Evolutionary conservation across 2,888 invertebrate genomes (phyloP), one percentile per base, ranked within the genome.

Genomic region (Thera obeliscata): DNA sequence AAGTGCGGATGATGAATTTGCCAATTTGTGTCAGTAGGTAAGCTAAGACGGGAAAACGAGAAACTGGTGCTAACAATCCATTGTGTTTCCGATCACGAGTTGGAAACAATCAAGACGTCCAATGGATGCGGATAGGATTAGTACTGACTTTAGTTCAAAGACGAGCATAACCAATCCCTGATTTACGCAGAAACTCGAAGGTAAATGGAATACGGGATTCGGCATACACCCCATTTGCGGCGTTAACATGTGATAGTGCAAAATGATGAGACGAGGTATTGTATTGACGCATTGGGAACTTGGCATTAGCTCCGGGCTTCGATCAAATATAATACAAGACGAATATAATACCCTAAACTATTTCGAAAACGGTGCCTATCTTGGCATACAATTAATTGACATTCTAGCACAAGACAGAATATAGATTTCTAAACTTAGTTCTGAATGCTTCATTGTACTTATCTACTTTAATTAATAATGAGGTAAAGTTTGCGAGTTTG

Each of bases 51-150:
- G 8, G 12, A 56, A 11, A 49, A 1, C 3, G n/a, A 43, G 7
- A 55, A 61, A 61, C 55, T 55, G 6, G 8, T 61, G 61, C 61
- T 55, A 36, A 8, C 57, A 35, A 12, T 61, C 87, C 85, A 76
- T 84, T 85, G 78, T 66, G 61, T 88, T 85, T 85, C 86, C 78
- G 80, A 79, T 84, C 87, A 88, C 88, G 87, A 86, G 76, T 87
- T 86, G 76, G 79, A 81, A 87, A 89, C 88, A 89, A 89, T 89
- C 87, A 87, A 87, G 85, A 85, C 81, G 83, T 85, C 85, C 84
- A 81, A 79, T 66, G 63, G 62, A 63, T 67, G 63, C 67, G 64
- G 68, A 66, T 67, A 52, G 63, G 66, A 64, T 72, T 72, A 67
- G 70, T 66, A 52, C 55, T 65, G 69, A 68, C 64, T 69, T 69